These are phyloP conservation scores for Meloidogyne hapla DNA, from an alignment of 1,140 invertebrate species.

Conservation along the genomic window DNA sequence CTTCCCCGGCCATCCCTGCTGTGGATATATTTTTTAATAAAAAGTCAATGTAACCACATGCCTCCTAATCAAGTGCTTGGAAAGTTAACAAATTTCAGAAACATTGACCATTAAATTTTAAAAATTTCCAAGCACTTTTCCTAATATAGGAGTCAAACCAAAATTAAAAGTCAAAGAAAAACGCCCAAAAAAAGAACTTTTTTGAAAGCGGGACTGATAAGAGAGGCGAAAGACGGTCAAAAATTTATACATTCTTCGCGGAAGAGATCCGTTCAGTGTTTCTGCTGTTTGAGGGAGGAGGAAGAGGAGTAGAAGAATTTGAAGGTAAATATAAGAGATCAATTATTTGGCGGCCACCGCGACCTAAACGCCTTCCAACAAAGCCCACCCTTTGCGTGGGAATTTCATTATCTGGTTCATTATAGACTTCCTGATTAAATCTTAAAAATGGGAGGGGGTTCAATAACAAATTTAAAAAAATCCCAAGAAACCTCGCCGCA, in stretches of 20 bases:
- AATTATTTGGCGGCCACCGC: conserved; percentile 31
- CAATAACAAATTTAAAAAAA: too few relatives aligned
- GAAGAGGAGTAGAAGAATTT: background rate
- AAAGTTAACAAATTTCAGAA: too few relatives aligned
- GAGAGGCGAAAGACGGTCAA: background rate
- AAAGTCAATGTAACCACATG: too few relatives aligned
- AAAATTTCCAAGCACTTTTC: background rate
- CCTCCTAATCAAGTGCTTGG: too few relatives aligned
- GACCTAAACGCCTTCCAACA: conserved; percentile 29
- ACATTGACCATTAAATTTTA: background rate
- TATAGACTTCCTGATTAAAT: background rate
- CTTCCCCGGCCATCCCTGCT: too few relatives aligned
- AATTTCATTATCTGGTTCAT: background rate
- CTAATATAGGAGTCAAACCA: background rate
- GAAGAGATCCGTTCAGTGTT: conserved; percentile 22
- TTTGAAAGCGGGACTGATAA: conserved; percentile 11
- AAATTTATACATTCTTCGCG: conserved; percentile 20
- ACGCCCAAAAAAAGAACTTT: conserved; percentile 17
- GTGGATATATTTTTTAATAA: too few relatives aligned
- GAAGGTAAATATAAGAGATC: conserved; percentile 31
- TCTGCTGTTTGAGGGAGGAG: background rate
- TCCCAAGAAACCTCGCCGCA: background rate
- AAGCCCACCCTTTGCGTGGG: conserved; percentile 11
- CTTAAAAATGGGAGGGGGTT: background rate
- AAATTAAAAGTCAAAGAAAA: background rate